phyloP scores from a whole-genome alignment of 2,888 invertebrate species.

The Noctua fimbriata region DNA sequence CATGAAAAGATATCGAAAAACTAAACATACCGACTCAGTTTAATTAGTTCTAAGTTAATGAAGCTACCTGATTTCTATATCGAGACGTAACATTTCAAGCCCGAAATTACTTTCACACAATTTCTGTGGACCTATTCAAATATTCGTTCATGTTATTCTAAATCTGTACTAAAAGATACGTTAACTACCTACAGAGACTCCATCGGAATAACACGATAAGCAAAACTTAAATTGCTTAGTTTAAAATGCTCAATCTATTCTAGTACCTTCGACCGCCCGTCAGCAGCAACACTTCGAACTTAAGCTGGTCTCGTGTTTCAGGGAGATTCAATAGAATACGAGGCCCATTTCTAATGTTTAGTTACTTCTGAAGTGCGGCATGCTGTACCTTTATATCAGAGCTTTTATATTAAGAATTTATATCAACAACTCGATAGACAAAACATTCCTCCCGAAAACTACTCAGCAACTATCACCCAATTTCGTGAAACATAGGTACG shows the following conservation, averaged over 20 bases:
- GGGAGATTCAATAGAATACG: not conserved
- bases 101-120: no score
- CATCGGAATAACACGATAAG: not conserved
- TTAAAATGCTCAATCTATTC: not conserved
- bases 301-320: not conserved
- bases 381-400: not conserved
- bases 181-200: not conserved
- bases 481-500: not conserved
- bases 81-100: no score
- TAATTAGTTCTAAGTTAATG: no score
- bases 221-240: not conserved
- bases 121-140: no score
- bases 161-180: no score
- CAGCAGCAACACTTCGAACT: not conserved
- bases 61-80: no score
- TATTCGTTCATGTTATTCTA: no score
- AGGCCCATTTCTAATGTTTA: not conserved
- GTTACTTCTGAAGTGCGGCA: not conserved
- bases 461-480: constrained; percentile 13
- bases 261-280: not conserved
- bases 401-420: not conserved
- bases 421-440: not conserved
- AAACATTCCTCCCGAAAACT: constrained; percentile 17
- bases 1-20: not conserved
- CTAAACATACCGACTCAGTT: no score